These are phyloP conservation scores for Sarcophaga peregrina DNA, from an alignment of 1,140 invertebrate species.

Conservation along the genomic window DNA sequence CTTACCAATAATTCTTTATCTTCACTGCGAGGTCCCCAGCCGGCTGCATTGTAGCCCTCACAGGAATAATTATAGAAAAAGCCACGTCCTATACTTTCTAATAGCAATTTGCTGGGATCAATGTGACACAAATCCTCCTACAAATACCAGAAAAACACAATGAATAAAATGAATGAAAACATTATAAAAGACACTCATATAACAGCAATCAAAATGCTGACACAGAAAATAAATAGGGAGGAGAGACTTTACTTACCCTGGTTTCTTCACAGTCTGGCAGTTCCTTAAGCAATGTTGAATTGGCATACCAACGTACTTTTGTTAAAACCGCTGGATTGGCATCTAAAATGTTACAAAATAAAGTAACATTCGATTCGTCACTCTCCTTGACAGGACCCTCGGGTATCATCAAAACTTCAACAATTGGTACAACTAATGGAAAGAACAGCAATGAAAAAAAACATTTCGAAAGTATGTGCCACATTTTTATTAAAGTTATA, in stretches of 20 bases:
- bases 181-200: not conserved
- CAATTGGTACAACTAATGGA: slow-evolving; percentile 77
- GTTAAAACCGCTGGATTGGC: slow-evolving; percentile 76
- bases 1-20: slow-evolving; percentile 73
- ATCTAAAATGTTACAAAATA: slow-evolving; percentile 80
- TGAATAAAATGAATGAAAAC: slow-evolving; percentile 17
- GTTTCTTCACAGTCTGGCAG: slow-evolving; percentile 77
- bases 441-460: too few relatives aligned
- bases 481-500: not conserved
- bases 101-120: slow-evolving; percentile 83
- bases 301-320: slow-evolving; percentile 84
- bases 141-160: slow-evolving; percentile 5
- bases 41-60: slow-evolving; percentile 85
- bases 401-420: slow-evolving; percentile 81
- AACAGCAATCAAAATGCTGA: slow-evolving; percentile 14
- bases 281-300: slow-evolving; percentile 84
- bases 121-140: slow-evolving; percentile 78
- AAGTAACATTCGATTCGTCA: slow-evolving; percentile 82
- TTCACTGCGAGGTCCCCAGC: slow-evolving; percentile 82
- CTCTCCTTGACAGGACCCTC: slow-evolving; percentile 80
- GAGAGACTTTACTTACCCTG: slow-evolving; percentile 13
- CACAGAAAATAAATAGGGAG: not conserved
- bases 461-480: too few relatives aligned
- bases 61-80: slow-evolving; percentile 95
- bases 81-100: slow-evolving; percentile 82